phyloP scores from a whole-genome alignment of 2,113 vertebrate genomes.

The Plestiodon gilberti region DNA sequence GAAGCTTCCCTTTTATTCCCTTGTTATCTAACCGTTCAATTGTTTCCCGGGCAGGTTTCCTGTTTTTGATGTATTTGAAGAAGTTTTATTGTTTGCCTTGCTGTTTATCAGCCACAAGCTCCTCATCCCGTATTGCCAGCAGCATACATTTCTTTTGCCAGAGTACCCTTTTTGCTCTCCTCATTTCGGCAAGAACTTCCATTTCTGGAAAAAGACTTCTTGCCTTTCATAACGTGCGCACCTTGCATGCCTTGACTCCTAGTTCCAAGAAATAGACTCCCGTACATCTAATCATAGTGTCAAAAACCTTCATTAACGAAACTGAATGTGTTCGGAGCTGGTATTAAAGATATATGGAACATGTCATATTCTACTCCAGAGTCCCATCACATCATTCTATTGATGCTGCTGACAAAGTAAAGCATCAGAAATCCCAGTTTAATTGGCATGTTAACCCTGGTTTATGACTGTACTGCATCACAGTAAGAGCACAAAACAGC shows the following conservation, averaged over 20 bases:
- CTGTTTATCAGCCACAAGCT: too few species aligned
- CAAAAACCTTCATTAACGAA: constrained; percentile 27
- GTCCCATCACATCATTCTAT: constrained; percentile 3
- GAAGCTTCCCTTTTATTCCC: too few species aligned
- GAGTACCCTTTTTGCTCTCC: too few species aligned
- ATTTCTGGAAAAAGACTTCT: too few species aligned
- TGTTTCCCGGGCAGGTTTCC: too few species aligned
- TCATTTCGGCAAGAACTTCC: too few species aligned
- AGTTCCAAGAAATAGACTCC: background rate
- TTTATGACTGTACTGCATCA: constrained; percentile 14
- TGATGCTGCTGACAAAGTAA: constrained; percentile 7
- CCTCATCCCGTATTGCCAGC: too few species aligned
- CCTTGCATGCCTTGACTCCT: background rate
- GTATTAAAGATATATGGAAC: background rate
- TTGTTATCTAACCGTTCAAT: too few species aligned
- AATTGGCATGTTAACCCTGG: constrained; percentile 18
- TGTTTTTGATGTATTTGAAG: too few species aligned
- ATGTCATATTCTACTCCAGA: constrained; percentile 6
- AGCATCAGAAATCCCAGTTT: constrained; percentile 22
- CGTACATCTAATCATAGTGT: background rate
- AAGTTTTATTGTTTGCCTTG: too few species aligned
- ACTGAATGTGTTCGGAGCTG: constrained; percentile 2
- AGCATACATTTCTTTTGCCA: too few species aligned
- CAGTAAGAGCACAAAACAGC: constrained; percentile 23
- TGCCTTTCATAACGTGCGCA: too few species aligned